phyloP scores from a whole-genome alignment of 2,888 invertebrate species.

The Taphrorychus bicolor region DNA sequence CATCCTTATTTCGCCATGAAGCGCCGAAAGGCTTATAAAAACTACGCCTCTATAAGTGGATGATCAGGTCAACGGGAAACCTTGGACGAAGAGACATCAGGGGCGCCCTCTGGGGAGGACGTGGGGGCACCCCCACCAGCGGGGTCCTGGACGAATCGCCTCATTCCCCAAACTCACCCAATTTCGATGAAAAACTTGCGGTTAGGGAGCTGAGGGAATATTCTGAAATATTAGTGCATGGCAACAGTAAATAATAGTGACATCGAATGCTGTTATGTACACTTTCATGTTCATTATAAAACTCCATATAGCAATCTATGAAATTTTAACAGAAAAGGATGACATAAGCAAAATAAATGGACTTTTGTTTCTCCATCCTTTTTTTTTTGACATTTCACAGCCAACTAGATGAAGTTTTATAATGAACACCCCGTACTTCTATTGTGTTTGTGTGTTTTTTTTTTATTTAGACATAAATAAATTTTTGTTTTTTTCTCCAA shows the following conservation, averaged over 20 bases:
- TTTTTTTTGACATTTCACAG: too few relatives aligned
- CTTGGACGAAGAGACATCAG: conserved; percentile 83
- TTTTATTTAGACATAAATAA: too few relatives aligned
- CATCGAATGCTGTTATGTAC: neutral
- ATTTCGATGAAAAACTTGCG: conserved; percentile 64
- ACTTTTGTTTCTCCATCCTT: too few relatives aligned
- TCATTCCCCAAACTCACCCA: conserved; percentile 65
- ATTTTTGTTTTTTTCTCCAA: neutral
- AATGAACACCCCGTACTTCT: too few relatives aligned
- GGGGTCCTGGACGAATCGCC: conserved; percentile 77
- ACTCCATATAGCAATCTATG: too few relatives aligned
- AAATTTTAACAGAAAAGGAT: too few relatives aligned
- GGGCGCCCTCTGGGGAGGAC: conserved; percentile 84
- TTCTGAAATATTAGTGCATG: conserved; percentile 23
- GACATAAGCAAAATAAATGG: too few relatives aligned
- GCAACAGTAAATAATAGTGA: neutral
- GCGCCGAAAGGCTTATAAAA: too few relatives aligned
- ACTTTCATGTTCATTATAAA: too few relatives aligned
- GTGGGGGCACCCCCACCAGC: conserved; percentile 89
- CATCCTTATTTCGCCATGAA: too few relatives aligned
- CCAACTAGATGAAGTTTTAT: too few relatives aligned
- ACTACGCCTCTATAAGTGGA: too few relatives aligned
- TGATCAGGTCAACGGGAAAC: conserved; percentile 57
- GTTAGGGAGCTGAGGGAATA: conserved; percentile 46
- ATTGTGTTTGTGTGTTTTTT: neutral